These are phyloP conservation scores for Polymixis flavicincta DNA, from an alignment of 2,888 invertebrate genomes.

Conservation along the genomic window DNA sequence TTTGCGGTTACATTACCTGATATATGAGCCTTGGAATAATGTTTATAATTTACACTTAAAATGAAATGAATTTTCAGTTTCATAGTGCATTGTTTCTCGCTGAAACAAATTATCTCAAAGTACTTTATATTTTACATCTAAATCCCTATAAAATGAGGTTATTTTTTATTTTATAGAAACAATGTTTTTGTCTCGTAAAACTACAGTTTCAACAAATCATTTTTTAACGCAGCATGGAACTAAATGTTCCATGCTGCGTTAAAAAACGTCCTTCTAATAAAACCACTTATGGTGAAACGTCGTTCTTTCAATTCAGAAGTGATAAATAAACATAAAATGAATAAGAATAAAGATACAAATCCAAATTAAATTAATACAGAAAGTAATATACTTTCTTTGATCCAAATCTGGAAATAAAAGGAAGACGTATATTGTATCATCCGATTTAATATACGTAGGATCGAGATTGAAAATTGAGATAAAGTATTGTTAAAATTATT, in stretches of 20 bases:
- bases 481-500: neutral
- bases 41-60: conserved; percentile 8
- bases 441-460: neutral
- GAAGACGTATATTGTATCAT: conserved; percentile 16
- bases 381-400: neutral
- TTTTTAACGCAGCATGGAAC: neutral
- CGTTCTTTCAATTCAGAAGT: neutral
- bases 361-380: neutral
- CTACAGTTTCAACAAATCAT: neutral
- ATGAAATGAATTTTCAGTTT: neutral
- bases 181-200: neutral
- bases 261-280: conserved; percentile 15
- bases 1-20: neutral
- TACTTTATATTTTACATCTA: neutral
- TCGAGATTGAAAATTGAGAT: conserved; percentile 1
- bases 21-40: neutral
- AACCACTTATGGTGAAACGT: neutral
- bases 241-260: too few species aligned
- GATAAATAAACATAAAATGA: conserved; percentile 1
- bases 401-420: conserved; percentile 12
- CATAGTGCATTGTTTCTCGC: conserved; percentile 1
- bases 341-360: neutral
- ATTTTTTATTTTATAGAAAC: neutral
- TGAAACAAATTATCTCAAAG: neutral
- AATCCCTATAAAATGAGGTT: neutral